Base-by-base conservation (phyloP, 2,797 vertebrate genomes). In the Helarctos malayanus region DNA sequence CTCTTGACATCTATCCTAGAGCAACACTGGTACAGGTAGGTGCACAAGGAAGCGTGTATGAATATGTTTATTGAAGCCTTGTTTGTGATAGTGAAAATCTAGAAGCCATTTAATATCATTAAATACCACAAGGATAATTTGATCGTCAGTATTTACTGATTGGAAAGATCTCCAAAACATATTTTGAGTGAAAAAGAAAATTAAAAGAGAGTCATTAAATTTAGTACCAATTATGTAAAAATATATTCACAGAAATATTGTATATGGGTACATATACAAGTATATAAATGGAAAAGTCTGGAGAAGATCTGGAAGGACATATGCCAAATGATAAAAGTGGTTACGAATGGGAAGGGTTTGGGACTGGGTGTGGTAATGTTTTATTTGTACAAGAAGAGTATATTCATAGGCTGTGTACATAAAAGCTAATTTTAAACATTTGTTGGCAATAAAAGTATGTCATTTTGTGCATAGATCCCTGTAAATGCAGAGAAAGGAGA, bases 381-480 rank as follows among this genome's bases (percentile, higher is more conserved):
- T 94, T 65, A 71, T 59, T 88, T 91, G 69, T 91, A 85, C 8
- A 89, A 80, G 76, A 41, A 68, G 52, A 91, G 35, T n/a, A 21
- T 65, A 63, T 13, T 71, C 19, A 52, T 54, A 38, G n/a, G 38
- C 41, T 84, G 38, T 38, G 7, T 54, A 80, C 49, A 49, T 88
- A 56, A 91, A 78, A 94, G 47, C 54, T 84, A 38, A 68, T 93
- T 86, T 95, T 52, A 92, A 63, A 75, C 68, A 65, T 69, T 52
- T 32, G 5, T 32, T 73, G 61, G 56, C 16, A 71, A 9, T 59
- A 57, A 61, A 91, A 69, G 7, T 38, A 56, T 16, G 21, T 88
- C 54, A 1, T 91, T 63, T 92, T 75, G 16, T 49, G 49, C 15
- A 3, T 65, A 19, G 41, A 9, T 57, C 21, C 56, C 19, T 76